Base-by-base conservation (phyloP, 2,888 invertebrate genomes). In the Lutraria lutraria region DNA sequence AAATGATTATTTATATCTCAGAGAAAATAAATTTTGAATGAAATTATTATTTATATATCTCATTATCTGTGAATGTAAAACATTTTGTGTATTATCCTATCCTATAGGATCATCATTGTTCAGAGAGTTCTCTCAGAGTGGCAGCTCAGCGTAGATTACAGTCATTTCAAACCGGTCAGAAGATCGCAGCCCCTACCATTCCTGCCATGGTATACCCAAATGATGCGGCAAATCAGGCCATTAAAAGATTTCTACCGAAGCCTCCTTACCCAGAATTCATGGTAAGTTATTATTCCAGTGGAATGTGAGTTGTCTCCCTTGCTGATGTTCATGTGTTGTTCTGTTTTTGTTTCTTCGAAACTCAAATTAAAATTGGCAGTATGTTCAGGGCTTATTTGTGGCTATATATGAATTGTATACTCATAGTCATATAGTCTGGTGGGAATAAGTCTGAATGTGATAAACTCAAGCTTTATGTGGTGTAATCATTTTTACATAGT, bases 201-300 rank as follows among this genome's bases (percentile, higher is more conserved):
- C 93, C 94, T 83, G 97, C 98, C 96, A 98, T 98, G n/a, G 99
- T 98, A 19, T 99, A 99, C 96, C 98, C 98, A 81, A 98, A 98
- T 10, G 99, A 99, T 96, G 99, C 99, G 19, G 99, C 99, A 4
- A 97, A 99, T 92, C 99, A 99, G 94, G 99, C 99, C 0, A 99
- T 99, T 90, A 98, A 99, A 96, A 98, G 99, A 93, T 99, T 99
- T 96, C 98, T 99, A 15, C 97, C 98, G 25, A 95, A 95, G 89
- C 95, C 95, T 31, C 96, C 96, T 85, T 96, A 95, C 90, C 93
- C 95, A 85, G 96, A 96, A 92, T 95, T 96, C 88, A 89, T 94
- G 92, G 96, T 96, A 92, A 94, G 95, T 93, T 83, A 56, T 56
- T 13, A 56, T 56, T 2, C 16, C 12, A 56, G 56, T 56, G 15